Conservation (phyloP, 2,797 vertebrate species). For the Artibeus lituratus region DNA sequence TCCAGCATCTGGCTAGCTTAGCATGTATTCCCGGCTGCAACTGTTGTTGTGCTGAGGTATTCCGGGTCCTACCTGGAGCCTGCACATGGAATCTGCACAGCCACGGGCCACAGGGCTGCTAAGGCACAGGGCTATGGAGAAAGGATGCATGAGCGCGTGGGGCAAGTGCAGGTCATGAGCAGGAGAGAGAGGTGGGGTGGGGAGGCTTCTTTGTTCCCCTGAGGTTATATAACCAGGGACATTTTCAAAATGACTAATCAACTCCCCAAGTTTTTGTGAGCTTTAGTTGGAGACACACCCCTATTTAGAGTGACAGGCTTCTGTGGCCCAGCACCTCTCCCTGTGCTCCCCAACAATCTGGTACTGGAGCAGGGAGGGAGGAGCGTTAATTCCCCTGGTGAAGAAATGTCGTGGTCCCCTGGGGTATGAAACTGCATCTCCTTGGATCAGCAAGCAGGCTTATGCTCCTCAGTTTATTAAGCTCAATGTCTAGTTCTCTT, state of each 20-base stretch:
- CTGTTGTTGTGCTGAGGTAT: not conserved
- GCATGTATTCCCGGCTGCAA: not conserved
- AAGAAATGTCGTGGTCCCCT: not conserved
- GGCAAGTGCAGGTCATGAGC: not conserved
- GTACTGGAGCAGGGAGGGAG: not conserved
- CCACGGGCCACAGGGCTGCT: not conserved
- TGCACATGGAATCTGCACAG: not conserved
- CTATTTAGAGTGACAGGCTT: not conserved
- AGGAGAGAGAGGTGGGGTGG: not conserved
- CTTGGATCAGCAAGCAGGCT: not conserved
- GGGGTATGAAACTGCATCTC: not conserved
- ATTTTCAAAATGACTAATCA: not conserved
- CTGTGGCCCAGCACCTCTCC: not conserved
- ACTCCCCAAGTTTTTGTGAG: not conserved
- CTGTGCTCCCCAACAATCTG: not conserved
- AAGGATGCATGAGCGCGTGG: not conserved
- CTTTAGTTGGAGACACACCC: not conserved
- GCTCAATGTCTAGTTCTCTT: not conserved
- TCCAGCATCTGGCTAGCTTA: not conserved
- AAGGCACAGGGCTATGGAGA: not conserved
- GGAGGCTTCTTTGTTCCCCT: not conserved
- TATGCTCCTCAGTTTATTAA: not conserved
- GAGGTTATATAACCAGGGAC: not conserved
- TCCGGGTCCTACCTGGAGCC: not conserved
- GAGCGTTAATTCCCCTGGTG: not conserved